Percentiles rank a stretch among this genome's conserved stretches.
Evolutionary conservation across 2,113 vertebrate species (phyloP).

Genomic region (Thermophis baileyi): DNA sequence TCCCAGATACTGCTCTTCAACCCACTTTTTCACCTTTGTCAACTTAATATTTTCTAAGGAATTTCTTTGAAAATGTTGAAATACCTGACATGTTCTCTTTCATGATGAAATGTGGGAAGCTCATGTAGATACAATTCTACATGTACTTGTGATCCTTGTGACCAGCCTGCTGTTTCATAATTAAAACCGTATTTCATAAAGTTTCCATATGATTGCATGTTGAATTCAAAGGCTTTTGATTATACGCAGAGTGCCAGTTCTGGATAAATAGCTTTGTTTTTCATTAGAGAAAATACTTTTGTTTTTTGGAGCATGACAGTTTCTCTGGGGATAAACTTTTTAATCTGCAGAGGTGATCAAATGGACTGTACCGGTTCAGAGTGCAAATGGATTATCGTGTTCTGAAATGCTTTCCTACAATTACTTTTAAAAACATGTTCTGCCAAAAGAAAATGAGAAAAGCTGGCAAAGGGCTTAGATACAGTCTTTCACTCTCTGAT

Average conservation of each 20-base stretch:
- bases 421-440: neutral
- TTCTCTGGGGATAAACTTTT: constrained; percentile 19
- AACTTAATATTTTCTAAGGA: neutral
- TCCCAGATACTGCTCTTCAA: neutral
- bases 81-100: constrained; percentile 11
- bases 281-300: constrained; percentile 1
- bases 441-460: neutral
- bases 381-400: neutral
- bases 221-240: constrained; percentile 35
- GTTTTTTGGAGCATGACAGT: neutral
- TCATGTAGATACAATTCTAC: constrained; percentile 26
- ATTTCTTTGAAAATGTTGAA: constrained; percentile 36
- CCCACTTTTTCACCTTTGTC: constrained; percentile 11
- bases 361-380: neutral
- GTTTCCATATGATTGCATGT: constrained; percentile 32
- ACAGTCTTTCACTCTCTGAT: neutral
- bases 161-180: constrained; percentile 38
- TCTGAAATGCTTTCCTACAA: neutral
- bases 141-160: constrained; percentile 23
- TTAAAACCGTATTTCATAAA: constrained; percentile 52
- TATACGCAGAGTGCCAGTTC: rapidly evolving
- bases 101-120: constrained; percentile 28
- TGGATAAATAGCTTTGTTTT: constrained; percentile 20
- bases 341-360: neutral
- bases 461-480: neutral